These are phyloP conservation scores for Lytechinus pictus DNA, from an alignment of 35 echinoderm and acorn worm genomes.

Conservation along the genomic window DNA sequence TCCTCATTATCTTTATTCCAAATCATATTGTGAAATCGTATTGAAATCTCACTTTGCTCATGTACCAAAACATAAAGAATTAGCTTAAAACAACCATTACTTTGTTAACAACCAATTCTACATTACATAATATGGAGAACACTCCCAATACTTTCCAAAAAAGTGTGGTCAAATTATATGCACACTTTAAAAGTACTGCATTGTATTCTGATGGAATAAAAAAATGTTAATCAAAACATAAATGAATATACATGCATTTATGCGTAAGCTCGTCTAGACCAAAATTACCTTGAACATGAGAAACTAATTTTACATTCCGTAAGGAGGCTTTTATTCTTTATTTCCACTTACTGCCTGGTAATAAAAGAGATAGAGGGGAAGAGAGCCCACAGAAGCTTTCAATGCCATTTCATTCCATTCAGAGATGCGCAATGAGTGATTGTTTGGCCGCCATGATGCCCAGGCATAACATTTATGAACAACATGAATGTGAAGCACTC, in stretches of 20 bases:
- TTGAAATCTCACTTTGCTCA: no score
- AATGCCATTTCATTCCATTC: conserved; percentile 12
- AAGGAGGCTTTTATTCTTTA: not conserved
- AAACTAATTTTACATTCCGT: not conserved
- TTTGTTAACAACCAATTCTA: no score
- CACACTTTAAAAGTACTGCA: no score
- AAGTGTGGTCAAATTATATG: no score
- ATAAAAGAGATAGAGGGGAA: not conserved
- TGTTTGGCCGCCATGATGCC: not conserved
- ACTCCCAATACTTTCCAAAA: no score
- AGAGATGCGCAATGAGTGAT: conserved; percentile 4
- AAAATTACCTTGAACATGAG: not conserved
- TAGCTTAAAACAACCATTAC: no score
- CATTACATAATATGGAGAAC: no score
- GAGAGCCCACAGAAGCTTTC: not conserved
- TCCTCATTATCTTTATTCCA: no score
- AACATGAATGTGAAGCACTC: conserved; percentile 45
- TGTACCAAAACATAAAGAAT: no score
- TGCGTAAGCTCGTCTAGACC: not conserved
- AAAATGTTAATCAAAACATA: no score
- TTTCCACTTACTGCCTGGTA: not conserved
- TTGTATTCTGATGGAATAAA: no score
- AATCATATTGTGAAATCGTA: no score
- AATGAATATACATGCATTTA: not conserved
- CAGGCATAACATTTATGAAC: conserved; percentile 23